Percentiles rank a stretch among this genome's conserved stretches.
Evolutionary conservation across 2,113 vertebrate species (phyloP).

Genomic region (Kobus ellipsiprymnus): DNA sequence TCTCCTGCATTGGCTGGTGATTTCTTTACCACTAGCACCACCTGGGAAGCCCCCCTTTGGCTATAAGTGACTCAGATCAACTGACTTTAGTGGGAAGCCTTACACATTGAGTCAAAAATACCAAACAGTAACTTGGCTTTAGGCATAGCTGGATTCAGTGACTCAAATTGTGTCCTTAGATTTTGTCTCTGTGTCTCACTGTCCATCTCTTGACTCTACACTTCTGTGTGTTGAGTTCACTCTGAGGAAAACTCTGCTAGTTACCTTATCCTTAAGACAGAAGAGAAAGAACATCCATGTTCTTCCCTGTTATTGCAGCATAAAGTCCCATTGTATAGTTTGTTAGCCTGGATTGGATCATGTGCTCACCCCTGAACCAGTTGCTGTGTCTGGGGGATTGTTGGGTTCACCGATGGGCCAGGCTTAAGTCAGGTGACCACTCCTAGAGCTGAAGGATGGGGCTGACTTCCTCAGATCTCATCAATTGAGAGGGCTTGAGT

Average conservation of each 20-base stretch:
- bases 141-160: neutral
- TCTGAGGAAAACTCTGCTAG: neutral
- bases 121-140: neutral
- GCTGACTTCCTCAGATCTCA: neutral
- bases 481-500: neutral
- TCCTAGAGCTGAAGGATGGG: neutral
- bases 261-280: neutral
- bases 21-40: neutral
- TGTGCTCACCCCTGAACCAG: neutral
- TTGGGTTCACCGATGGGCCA: neutral
- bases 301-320: neutral
- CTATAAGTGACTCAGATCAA: neutral
- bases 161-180: neutral
- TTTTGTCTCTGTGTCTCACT: neutral
- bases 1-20: neutral
- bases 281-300: neutral
- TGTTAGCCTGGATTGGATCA: neutral
- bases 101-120: neutral
- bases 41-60: neutral
- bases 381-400: neutral
- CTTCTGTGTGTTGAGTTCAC: neutral
- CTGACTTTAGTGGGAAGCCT: neutral
- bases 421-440: neutral
- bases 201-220: neutral
- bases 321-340: neutral